These are phyloP conservation scores for Leptestheria dahalacensis DNA, from an alignment of 1,140 invertebrate genomes.

Conservation along the genomic window DNA sequence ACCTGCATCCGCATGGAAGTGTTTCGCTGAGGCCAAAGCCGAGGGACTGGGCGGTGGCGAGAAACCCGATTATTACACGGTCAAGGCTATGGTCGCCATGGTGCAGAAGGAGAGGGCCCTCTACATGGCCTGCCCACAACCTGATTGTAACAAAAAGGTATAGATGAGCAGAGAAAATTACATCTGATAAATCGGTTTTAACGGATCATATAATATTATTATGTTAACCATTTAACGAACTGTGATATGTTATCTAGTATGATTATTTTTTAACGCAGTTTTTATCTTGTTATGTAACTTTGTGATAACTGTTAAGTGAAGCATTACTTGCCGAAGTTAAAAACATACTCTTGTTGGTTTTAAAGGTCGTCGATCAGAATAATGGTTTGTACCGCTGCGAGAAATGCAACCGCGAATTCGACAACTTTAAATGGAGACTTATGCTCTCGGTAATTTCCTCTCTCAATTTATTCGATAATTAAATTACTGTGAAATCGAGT, in stretches of 20 bases:
- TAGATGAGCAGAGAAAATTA: background rate
- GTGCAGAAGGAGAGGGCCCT: constrained; percentile 60
- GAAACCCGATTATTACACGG: constrained; percentile 60
- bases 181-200: constrained; percentile 4
- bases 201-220: background rate
- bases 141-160: constrained; percentile 83
- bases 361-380: constrained; percentile 57
- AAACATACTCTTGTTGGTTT: constrained; percentile 18
- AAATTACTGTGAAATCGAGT: constrained; percentile 2
- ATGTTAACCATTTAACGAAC: background rate
- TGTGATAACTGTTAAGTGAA: too few species aligned
- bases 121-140: constrained; percentile 76
- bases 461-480: constrained; percentile 1
- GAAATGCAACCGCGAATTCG: constrained; percentile 73
- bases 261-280: too few species aligned
- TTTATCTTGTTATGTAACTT: too few species aligned
- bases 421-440: constrained; percentile 72
- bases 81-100: constrained; percentile 49
- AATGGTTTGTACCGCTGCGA: constrained; percentile 85
- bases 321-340: too few species aligned
- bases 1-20: constrained; percentile 29
- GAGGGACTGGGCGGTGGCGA: constrained; percentile 46
- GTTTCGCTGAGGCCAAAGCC: constrained; percentile 51
- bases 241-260: too few species aligned
- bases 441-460: constrained; percentile 51